These are phyloP conservation scores for Smutsia temminckii DNA, from an alignment of 2,797 vertebrate species.

Conservation along the genomic window DNA sequence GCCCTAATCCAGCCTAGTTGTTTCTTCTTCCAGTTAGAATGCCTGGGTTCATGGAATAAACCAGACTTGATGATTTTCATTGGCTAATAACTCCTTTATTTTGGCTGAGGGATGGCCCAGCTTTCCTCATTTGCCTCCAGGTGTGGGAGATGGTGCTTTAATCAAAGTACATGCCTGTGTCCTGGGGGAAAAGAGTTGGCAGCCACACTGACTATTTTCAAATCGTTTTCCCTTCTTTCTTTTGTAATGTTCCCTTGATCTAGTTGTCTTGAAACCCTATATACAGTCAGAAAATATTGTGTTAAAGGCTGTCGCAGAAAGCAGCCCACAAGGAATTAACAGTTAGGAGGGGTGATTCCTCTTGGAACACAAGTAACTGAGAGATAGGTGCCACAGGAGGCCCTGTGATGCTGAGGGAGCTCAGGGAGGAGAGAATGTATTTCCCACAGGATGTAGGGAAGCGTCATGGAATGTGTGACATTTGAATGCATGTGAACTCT, in stretches of 20 bases:
- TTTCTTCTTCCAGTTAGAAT: background rate
- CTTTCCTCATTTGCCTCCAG: background rate
- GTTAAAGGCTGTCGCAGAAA: background rate
- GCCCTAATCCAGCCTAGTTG: too few relatives aligned
- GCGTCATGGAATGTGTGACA: background rate
- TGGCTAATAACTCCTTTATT: background rate
- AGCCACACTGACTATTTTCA: constrained; percentile 20
- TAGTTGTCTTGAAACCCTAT: background rate
- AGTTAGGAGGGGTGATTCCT: background rate
- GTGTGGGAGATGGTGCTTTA: background rate
- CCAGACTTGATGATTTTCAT: background rate
- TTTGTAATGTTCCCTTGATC: background rate
- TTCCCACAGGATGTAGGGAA: background rate
- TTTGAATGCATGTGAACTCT: background rate
- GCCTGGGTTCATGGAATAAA: background rate
- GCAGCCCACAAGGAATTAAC: background rate
- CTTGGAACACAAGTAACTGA: background rate
- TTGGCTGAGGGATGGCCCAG: background rate
- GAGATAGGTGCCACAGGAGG: background rate
- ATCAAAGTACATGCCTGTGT: background rate
- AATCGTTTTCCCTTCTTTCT: constrained; percentile 19
- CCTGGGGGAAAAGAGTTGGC: background rate
- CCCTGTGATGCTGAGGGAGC: background rate
- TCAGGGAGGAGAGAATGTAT: background rate
- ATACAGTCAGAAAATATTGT: background rate